Base-by-base conservation (phyloP, 2,888 invertebrate species). In the Blastobasis lacticolella region DNA sequence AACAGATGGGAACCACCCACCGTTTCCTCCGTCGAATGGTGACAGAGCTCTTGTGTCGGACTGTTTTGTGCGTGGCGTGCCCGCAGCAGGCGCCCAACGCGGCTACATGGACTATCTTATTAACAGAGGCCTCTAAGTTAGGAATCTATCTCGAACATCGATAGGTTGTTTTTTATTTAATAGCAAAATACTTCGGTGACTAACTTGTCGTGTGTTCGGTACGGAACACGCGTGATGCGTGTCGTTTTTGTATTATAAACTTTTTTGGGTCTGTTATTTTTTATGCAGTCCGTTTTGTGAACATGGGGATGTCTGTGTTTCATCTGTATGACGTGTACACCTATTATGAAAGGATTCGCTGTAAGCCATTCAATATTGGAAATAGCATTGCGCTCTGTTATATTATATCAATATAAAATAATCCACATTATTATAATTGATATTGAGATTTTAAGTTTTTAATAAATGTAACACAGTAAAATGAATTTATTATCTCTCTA, bases 51-150 rank as follows among this genome's bases (percentile, higher is more conserved):
- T 23, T 23, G 23, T 23, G 23, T 23, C 23, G 23, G 23, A 23
- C 23, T 3, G 23, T 23, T 23, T 23, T 23, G 23, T 23, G 23
- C 23, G 23, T 23, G 23, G 23, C 23, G 23, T 23, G 23, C 23
- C 23, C 23, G 23, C 23, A 49, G 23, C 23, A 49, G 48, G 49
- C 45, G 49, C 50, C 45, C 48, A 41, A 10, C 6, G 10, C 46
- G 23, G 47, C 45, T 45, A 40, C 4, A 23, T 36, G 60, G 62
- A 59, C 59, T 57, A 57, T 54, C 49, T 64, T 59, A 61, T 63
- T 63, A 66, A 65, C 66, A 67, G 75, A 74, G 70, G 71, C 73
- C 71, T 73, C 71, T 64, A 65, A 52, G 61, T 69, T 63, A 50
- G 53, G 54, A 53, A 57, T 57, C 54, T 41, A 45, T 10, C 10